Evolutionary conservation across 1,140 invertebrate species (phyloP), one percentile per base, ranked within the genome.

Genomic region (Drosophila pseudoananassae): DNA sequence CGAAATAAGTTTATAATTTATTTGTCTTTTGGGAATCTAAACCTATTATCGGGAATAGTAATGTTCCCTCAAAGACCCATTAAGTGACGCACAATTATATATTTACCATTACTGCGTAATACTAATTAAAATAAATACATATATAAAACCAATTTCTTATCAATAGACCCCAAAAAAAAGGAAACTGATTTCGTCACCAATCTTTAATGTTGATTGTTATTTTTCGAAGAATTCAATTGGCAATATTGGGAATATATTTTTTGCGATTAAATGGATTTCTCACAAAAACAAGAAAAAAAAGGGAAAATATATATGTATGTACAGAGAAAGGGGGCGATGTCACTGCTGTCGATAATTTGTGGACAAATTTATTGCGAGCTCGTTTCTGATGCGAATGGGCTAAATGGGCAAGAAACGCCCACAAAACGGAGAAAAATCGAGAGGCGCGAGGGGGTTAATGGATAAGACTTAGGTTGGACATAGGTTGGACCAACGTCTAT

Each of bases 341-440:
- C 59, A 40, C 40, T 63, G 55, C 51, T 78, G 64, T 89, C 83
- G 83, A 88, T 88, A 88, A 88, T 88, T 88, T 88, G 83, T 88
- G 78, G 78, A 79, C 14, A 70, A 83, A 88, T 88, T 88, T 88
- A 88, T 88, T 73, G 83, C 69, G 69, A 61, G 57, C 82, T 68
- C 50, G 66, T 58, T 50, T 50, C 23, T 47, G 49, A 65, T 36
- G 27, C 43, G 64, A 75, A 74, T 33, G 59, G 74, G 74, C 64
- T 70, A 60, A 75, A 78, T 69, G 66, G 66, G 63, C 64, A 69
- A 49, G 64, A 40, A 75, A 85, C 74, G 60, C 78, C 78, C 78
- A 82, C 78, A 82, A 66, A 71, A 69, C n/a, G 25, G 27, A 63
- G 52, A 38, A 46, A 23, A 31, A 58, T 31, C 2, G 15, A 56